Evolutionary conservation across 2,113 vertebrate species (phyloP).

Genomic region (Desmodus rotundus): DNA sequence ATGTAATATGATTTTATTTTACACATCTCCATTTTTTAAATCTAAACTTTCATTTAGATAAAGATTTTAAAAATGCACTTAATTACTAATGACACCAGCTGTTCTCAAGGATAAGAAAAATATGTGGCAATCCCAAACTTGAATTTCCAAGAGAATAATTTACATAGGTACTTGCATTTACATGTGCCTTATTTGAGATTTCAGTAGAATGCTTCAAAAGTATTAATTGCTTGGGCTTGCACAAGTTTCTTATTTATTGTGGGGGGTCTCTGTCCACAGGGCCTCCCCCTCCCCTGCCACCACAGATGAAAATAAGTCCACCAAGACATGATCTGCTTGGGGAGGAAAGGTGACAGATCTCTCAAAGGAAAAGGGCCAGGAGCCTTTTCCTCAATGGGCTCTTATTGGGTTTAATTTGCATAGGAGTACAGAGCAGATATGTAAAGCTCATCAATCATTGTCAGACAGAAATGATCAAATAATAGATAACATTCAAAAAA

Average conservation of each 20-base stretch:
- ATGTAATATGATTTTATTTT: constrained; percentile 26
- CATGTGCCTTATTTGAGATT: constrained; percentile 66
- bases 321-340: too few species aligned
- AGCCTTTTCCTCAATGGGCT: too few species aligned
- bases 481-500: too few species aligned
- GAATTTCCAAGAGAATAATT: constrained; percentile 68
- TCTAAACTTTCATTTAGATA: constrained; percentile 21
- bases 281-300: too few species aligned
- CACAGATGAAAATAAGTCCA: too few species aligned
- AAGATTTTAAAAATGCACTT: constrained; percentile 16
- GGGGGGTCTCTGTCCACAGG: too few species aligned
- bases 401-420: too few species aligned
- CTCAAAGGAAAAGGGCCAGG: too few species aligned
- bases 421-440: too few species aligned
- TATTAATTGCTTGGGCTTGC: constrained; percentile 77
- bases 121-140: constrained; percentile 26
- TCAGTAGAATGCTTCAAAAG: constrained; percentile 67
- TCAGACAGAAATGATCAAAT: too few species aligned
- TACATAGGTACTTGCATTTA: constrained; percentile 68
- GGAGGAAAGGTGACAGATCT: too few species aligned
- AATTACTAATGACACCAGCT: constrained; percentile 5
- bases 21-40: constrained; percentile 46
- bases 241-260: constrained; percentile 72
- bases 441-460: too few species aligned
- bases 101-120: constrained; percentile 8